Base-by-base conservation (phyloP, 2,113 vertebrate genomes). In the Paradoxurus hermaphroditus region DNA sequence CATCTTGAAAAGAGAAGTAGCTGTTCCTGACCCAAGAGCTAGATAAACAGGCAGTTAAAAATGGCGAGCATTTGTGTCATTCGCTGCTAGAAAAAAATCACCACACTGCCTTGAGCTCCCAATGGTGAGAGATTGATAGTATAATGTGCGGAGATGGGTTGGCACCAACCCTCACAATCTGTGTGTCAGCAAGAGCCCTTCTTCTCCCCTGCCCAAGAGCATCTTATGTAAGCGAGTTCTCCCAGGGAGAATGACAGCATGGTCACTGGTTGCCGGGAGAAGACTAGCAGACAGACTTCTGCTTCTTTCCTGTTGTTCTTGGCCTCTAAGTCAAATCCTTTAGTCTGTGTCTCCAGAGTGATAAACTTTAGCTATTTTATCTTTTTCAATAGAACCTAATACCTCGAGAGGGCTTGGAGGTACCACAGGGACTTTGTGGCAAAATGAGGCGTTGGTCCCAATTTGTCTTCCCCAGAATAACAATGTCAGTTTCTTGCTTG, bases 11-110 rank as follows among this genome's bases (percentile, higher is more conserved):
- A 97, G 79, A 97, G 88, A 98, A 96, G 94, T 68, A 2, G 49
- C 77, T 88, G 21, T 97, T 97, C 94, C 72, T 98, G 97, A 98
- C 96, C 73, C 51, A 87, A 27, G 62, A 97, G 65, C 91, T 95
- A 86, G 36, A 4, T 10, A 77, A 97, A 78, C 94, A 93, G 87
- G 92, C 97, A 63, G 93, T 25, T 97, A 90, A 91, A 98, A 98
- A 95, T 97, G 79, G 88, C 68, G 90, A 7, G 84, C 41, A 78
- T 90, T 94, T 96, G 75, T 96, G 89, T 93, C 56, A 25, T 95
- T 97, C 82, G 94, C 96, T 78, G 34, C 85, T 41, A 81, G 81
- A 11, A 70, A 91, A 93, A 93, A 79, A 34, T 34, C 65, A 13
- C 36, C 90, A 39, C 85, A 94, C 96, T 86, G 93, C 90, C 77